phyloP scores from a whole-genome alignment of 2,113 vertebrate genomes.

The Centrocercus urophasianus region DNA sequence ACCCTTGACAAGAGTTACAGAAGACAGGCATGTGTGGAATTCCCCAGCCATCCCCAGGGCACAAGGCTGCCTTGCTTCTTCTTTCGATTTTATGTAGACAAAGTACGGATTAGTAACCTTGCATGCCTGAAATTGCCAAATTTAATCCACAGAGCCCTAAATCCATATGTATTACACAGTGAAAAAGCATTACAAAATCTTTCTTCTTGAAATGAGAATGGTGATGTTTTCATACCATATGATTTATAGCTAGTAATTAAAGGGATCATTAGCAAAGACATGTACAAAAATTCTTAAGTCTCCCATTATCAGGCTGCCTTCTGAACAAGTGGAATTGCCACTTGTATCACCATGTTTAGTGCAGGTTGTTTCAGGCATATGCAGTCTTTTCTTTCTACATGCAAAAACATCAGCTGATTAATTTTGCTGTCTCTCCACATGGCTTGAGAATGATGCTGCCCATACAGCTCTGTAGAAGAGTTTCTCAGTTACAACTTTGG shows the following conservation, averaged over 20 bases:
- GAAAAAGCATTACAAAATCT: constrained; percentile 1
- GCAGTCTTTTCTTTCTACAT: neutral
- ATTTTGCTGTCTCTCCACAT: neutral
- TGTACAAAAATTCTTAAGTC: constrained; percentile 33
- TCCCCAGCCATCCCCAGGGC: neutral
- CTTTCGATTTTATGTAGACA: neutral
- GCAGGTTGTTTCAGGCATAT: neutral
- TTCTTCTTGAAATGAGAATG: neutral
- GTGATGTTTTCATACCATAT: constrained; percentile 39
- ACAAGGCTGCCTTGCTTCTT: neutral
- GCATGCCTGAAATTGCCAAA: constrained; percentile 25
- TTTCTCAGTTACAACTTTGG: neutral
- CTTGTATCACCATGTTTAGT: neutral
- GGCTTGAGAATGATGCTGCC: neutral
- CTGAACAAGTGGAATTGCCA: neutral
- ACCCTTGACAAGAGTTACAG: neutral
- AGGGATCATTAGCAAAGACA: constrained; percentile 41
- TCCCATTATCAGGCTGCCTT: neutral
- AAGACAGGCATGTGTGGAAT: constrained; percentile 26
- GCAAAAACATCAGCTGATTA: neutral
- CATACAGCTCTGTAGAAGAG: neutral
- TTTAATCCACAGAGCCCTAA: constrained; percentile 39
- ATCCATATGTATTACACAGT: neutral
- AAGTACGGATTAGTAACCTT: constrained; percentile 44
- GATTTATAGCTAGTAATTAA: constrained; percentile 53